Percentiles rank a stretch among this genome's conserved stretches.
Evolutionary conservation across 2,888 invertebrate species (phyloP).

Genomic region (Aporophyla lueneburgensis): DNA sequence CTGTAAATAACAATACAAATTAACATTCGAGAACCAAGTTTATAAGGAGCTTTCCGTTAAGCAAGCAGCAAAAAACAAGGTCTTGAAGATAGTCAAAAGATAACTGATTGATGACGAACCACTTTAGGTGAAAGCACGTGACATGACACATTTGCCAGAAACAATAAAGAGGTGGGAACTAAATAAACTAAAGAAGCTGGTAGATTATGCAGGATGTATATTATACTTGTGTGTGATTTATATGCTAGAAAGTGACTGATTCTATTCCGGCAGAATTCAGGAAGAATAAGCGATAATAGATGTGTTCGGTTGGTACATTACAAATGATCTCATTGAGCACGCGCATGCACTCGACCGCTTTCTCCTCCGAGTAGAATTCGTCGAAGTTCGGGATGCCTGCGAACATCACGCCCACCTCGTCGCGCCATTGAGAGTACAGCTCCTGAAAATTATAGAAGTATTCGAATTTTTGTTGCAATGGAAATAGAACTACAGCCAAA

Average conservation of each 20-base stretch:
- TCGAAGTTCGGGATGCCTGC: slow-evolving; percentile 99
- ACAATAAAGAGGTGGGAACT: background rate
- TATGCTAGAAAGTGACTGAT: background rate
- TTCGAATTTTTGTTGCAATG: background rate
- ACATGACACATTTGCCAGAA: background rate
- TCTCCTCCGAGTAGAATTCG: slow-evolving; percentile 99
- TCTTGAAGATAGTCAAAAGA: background rate
- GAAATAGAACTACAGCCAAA: too few species aligned
- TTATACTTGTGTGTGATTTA: background rate
- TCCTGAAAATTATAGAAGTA: slow-evolving; percentile 88
- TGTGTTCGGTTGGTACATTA: slow-evolving; percentile 85
- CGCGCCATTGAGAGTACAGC: slow-evolving; percentile 95
- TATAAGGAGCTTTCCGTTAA: background rate
- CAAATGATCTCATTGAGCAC: slow-evolving; percentile 99
- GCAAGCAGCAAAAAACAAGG: background rate
- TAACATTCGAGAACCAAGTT: background rate
- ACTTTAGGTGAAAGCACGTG: background rate
- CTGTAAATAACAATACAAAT: slow-evolving; percentile 83
- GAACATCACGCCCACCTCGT: slow-evolving; percentile 98
- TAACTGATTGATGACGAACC: background rate
- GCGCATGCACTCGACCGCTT: slow-evolving; percentile 99
- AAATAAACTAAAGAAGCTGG: background rate
- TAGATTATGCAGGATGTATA: background rate
- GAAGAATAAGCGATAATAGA: slow-evolving; percentile 17
- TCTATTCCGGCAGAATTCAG: background rate